These are phyloP conservation scores for Ophthalmolycus amberensis DNA, from an alignment of 2,113 vertebrate species.

Conservation along the genomic window DNA sequence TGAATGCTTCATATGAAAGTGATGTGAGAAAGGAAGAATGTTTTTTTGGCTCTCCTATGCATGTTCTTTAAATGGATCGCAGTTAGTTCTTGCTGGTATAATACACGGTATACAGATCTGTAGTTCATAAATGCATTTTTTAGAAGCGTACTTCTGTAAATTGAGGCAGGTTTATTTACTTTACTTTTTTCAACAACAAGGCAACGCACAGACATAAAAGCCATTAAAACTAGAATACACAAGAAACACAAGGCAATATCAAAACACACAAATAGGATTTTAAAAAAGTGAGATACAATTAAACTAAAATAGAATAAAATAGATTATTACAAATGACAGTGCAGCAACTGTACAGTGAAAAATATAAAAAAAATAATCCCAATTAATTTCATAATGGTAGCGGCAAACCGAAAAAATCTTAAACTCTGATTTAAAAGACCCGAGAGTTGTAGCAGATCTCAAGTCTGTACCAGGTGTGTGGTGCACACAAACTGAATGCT, in stretches of 20 bases:
- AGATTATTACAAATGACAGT: background rate
- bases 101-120: background rate
- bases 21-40: background rate
- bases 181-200: background rate
- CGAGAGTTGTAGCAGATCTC: background rate
- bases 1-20: background rate
- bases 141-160: background rate
- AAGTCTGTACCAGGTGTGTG: background rate
- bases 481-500: background rate
- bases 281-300: background rate
- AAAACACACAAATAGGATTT: background rate
- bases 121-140: background rate
- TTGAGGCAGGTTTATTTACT: background rate
- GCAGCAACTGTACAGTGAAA: background rate
- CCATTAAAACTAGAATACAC: background rate
- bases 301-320: background rate
- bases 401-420: background rate
- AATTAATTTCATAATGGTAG: background rate
- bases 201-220: background rate
- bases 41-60: background rate
- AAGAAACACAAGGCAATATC: background rate
- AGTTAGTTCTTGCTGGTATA: background rate
- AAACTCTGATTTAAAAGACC: background rate
- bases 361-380: background rate
- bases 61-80: background rate